A percentile compares a stretch with the other conserved stretches of the same genome.
These are phyloP conservation scores for Gibbula magus DNA, from an alignment of 2,888 invertebrate genomes.

Conservation along the genomic window DNA sequence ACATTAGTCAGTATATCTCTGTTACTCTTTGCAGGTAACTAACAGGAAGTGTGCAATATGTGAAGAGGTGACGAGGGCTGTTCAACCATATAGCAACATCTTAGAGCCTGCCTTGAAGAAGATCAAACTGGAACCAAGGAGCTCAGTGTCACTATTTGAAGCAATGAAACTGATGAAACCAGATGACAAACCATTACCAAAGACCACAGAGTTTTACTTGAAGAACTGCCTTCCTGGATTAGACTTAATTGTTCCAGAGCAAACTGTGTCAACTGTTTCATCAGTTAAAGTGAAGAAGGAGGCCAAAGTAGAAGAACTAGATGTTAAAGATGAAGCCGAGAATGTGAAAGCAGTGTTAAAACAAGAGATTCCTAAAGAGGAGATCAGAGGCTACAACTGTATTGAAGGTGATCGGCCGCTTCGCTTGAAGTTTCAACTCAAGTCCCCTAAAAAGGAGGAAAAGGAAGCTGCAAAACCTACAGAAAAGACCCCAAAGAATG, in stretches of 20 bases:
- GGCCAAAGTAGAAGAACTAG: not conserved
- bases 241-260: not conserved
- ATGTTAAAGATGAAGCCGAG: not conserved
- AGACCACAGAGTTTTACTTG: not conserved
- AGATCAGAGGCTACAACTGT: conserved; percentile 1
- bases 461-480: not conserved
- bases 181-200: not conserved
- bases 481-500: not conserved
- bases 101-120: not conserved
- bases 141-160: too few relatives aligned
- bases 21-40: not conserved
- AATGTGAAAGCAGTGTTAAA: not conserved
- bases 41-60: not conserved
- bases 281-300: too few relatives aligned
- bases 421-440: not conserved
- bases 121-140: not conserved
- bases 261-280: too few relatives aligned
- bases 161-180: too few relatives aligned
- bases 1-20: too few relatives aligned
- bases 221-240: not conserved
- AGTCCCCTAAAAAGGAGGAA: not conserved
- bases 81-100: not conserved
- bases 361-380: not conserved
- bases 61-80: not conserved
- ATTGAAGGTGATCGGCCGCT: not conserved